phyloP scores from a whole-genome alignment of 2,797 vertebrate species.

The Echiichthys vipera region DNA sequence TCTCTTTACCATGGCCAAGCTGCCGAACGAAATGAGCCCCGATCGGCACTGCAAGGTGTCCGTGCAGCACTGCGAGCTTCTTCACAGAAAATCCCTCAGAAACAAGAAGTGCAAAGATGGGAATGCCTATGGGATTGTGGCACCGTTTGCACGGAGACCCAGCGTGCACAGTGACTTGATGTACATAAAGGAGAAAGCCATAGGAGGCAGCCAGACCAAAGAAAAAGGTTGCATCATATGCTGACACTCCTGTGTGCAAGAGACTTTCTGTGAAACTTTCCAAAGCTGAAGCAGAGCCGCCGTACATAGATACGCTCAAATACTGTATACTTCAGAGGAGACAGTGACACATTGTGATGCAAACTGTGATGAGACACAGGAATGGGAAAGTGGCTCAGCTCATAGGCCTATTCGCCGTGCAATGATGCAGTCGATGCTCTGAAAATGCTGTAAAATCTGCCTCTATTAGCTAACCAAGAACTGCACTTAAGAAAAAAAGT shows the following conservation, averaged over 20 bases:
- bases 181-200: constrained; percentile 95
- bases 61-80: constrained; percentile 92
- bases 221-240: constrained; percentile 95
- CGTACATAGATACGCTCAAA: not conserved
- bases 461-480: constrained; percentile 26
- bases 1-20: constrained; percentile 94
- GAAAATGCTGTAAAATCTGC: constrained; percentile 64
- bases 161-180: constrained; percentile 98
- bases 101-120: constrained; percentile 88
- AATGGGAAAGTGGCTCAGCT: constrained; percentile 16
- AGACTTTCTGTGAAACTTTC: constrained; percentile 35
- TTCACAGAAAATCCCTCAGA: constrained; percentile 91
- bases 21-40: constrained; percentile 97
- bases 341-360: constrained; percentile 1
- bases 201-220: constrained; percentile 88
- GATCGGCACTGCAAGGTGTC: constrained; percentile 95
- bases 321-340: constrained; percentile 4
- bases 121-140: constrained; percentile 94
- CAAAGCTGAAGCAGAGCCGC: not conserved
- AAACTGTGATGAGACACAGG: not conserved
- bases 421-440: constrained; percentile 44
- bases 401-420: not conserved
- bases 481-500: constrained; percentile 48
- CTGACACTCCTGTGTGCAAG: constrained; percentile 77
- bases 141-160: constrained; percentile 93